Base-by-base conservation (phyloP, 2,888 invertebrate genomes). In the Epinotia nisella region DNA sequence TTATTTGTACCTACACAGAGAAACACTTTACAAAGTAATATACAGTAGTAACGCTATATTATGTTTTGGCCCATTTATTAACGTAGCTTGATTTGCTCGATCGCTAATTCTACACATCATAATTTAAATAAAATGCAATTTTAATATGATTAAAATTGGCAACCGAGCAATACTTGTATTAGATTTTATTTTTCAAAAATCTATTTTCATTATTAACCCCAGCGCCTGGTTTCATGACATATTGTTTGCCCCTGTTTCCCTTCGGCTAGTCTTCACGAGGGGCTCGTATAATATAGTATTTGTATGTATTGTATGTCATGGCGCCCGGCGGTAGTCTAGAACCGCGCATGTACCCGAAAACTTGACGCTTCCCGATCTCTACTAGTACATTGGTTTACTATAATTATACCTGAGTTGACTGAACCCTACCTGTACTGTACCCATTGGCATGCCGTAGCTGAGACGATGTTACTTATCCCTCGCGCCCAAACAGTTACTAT, bases 381-480 rank as follows among this genome's bases (percentile, higher is more conserved):
- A 56, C 55, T 66, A 66, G 66, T 60, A 70, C 41, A 61, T 65
- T 75, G 51, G 67, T 75, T 76, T 75, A 79, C 76, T 80, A 78
- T 76, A 79, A 77, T 77, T 82, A 79, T 83, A 86, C 84, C 86
- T 85, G 83, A 87, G 83, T 88, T 88, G 87, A 89, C 87, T 87
- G 84, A 83, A 85, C 86, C 85, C 81, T 84, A 85, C 84, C 75
- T 76, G 75, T 75, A 79, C 75, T 76, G 75, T 75, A 79, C 87
- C 83, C 83, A 88, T 90, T 90, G 87, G 93, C 93, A 93, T 93
- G 93, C 90, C 85, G 85, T 91, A 93, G 89, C 92, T 92, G 92
- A 90, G 90, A 92, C 88, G 80, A 90, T 89, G 89, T 90, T 90
- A 92, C 92, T 93, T 91, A 91, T 91, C 91, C 92, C 92, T 90